Evolutionary conservation across 2,888 invertebrate genomes (phyloP).

Genomic region (Vandiemenella viatica): DNA sequence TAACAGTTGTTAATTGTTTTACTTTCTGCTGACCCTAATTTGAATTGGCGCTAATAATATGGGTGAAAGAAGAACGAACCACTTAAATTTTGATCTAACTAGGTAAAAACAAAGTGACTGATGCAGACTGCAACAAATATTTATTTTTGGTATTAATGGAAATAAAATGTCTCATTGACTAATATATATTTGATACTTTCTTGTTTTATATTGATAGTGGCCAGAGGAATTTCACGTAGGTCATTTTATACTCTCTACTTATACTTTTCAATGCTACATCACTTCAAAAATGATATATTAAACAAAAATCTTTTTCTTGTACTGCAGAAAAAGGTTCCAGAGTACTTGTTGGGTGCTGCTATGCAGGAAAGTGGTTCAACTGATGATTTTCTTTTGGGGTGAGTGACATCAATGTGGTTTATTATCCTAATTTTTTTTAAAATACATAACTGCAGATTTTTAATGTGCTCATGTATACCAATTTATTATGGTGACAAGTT

Average conservation of each 20-base stretch:
- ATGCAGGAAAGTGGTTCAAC: constrained; percentile 53
- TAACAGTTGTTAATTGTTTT: no score
- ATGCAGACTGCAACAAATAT: no score
- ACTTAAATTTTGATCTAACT: no score
- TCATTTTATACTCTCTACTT: background rate
- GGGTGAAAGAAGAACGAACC: no score
- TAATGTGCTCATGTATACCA: no score
- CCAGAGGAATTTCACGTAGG: background rate
- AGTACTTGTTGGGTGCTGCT: constrained; percentile 60
- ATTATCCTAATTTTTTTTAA: no score
- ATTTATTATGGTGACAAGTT: no score
- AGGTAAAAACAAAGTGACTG: no score
- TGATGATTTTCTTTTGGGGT: constrained; percentile 45
- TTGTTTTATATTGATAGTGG: background rate
- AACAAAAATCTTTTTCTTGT: constrained; percentile 13
- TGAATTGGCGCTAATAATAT: no score
- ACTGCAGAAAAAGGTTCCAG: constrained; percentile 69
- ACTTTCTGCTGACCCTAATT: no score
- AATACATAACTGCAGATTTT: no score
- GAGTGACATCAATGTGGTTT: constrained; percentile 18
- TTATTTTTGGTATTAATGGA: background rate
- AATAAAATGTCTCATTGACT: background rate
- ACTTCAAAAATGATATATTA: background rate
- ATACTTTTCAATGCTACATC: background rate
- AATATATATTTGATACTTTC: background rate